Evolutionary conservation across 2,113 vertebrate species (phyloP), one percentile per base, ranked within the genome.

Genomic region (Cheilinus undulatus): DNA sequence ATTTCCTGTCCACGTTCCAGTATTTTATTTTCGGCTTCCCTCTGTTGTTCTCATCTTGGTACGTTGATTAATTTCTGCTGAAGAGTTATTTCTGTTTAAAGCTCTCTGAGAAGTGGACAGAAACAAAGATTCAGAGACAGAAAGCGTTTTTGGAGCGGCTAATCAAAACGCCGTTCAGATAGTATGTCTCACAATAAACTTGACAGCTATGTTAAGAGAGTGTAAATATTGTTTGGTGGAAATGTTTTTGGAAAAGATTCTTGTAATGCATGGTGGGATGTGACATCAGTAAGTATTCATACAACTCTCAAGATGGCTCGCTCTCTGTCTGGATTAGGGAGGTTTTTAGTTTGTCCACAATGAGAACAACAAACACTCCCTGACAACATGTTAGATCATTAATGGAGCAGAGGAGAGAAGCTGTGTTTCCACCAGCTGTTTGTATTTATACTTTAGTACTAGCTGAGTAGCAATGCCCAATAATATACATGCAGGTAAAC

Each of bases 1-100:
- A 42, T 17, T 11, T 53, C n/a, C 10, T 22, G 3, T 49, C 23
- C 14, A 24, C 34, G 34, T 42, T 19, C 34, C 36, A 52, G 17
- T 4, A 13, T 17, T 28, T 1, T 19, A 2, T 43, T 32, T 45
- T 20, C 13, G 28, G 26, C 1, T 24, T 1, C 40, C 11, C 30
- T 0, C 3, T 13, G 3, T 26, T 48, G 17, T 27, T 2, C 26
- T 26, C 8, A 1, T 30, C 28, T 30, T 22, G 40, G 14, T 24
- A 13, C 20, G n/a, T 3, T n/a, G 27, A 57, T 15, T 15, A 34
- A 48, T 68, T 36, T 48, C 28, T 36, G 42, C 22, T 17, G 20
- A 34, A 68, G 2, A 58, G 23, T 13, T 13, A 10, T 51, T 51
- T 30, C 32, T 51, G 46, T 58, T 17, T 49, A 15, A 58, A 69